A percentile compares a stretch with the other conserved stretches of the same genome.
Evolutionary conservation across 2,888 invertebrate genomes (phyloP).

Genomic region (Conus canariensis): DNA sequence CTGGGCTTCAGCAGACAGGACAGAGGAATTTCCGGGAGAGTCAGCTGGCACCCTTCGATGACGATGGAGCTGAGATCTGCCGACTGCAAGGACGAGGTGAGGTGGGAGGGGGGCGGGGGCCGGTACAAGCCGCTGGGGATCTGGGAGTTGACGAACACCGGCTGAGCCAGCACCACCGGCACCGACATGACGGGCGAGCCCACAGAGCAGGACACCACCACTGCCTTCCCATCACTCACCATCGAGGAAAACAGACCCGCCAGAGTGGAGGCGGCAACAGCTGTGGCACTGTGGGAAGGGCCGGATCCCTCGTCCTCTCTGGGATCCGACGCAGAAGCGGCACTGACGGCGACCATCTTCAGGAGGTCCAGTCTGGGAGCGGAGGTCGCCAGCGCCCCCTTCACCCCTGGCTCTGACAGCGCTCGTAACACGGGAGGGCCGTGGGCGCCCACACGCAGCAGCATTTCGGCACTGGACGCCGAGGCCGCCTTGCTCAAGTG

Average conservation of each 20-base stretch:
- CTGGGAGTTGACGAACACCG: conserved; percentile 47
- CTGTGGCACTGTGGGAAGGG: not conserved
- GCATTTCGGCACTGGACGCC: conserved; percentile 8
- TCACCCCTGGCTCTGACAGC: conserved; percentile 47
- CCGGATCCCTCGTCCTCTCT: not conserved
- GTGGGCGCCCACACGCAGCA: not conserved
- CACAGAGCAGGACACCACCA: not conserved
- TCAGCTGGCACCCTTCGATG: conserved; percentile 48
- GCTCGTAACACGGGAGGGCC: conserved; percentile 49
- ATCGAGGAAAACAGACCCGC: not conserved
- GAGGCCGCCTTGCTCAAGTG: conserved; percentile 36
- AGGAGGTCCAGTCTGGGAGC: conserved; percentile 28
- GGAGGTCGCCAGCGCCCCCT: conserved; percentile 24
- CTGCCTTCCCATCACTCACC: not conserved
- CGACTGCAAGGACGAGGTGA: not conserved
- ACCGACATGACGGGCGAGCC: conserved; percentile 45
- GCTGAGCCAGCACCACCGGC: conserved; percentile 61
- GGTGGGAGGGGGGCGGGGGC: conserved; percentile 22
- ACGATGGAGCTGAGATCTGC: conserved; percentile 42
- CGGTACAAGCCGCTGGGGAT: conserved; percentile 37
- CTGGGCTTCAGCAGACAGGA: conserved; percentile 36
- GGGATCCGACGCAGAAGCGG: not conserved
- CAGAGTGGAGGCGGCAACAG: not conserved
- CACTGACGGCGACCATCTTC: not conserved
- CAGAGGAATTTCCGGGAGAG: conserved; percentile 47